Base-by-base conservation (phyloP, 2,113 vertebrate genomes). In the Nyctereutes procyonoides region DNA sequence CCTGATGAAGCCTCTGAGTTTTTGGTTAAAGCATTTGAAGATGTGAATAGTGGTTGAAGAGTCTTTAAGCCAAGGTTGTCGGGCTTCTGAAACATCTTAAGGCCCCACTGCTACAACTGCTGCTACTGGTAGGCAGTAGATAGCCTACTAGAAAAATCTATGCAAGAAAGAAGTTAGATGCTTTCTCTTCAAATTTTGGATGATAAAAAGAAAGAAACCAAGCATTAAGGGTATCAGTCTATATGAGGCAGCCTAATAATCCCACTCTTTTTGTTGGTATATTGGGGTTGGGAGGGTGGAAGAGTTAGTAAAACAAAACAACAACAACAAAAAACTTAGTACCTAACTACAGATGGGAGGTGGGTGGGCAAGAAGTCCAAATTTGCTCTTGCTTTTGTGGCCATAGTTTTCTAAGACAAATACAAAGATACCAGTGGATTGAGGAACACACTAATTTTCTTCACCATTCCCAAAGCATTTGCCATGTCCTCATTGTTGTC, bases 11-110 rank as follows among this genome's bases (percentile, higher is more conserved):
- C 32, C 63, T 90, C 76, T 88, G 79, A 73, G 17, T 28, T 76
- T 95, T 89, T 51, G n/a, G 55, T 62, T 43, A 85, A 94, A 86
- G 26, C 24, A 56, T 85, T 32, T 91, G 69, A 90, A 92, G 65
- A 53, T 62, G 56, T 62, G 30, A 51, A 56, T 14, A 62, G 58
- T 35, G 56, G 14, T 73, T 26, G 48, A 74, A 12, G 10, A 20
- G 56, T 35, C 67, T 88, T 82, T 62, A 35, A 58, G 73, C 32
- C 43, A 71, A 56, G 1, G 58, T 48, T 80, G 28, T 79, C 5
- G 26, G 58, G 26, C 24, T 92, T 93, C 79, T 55, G 58, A 30
- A 71, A 43, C 51, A 35, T 48, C 7, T 60, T 91, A 85, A 93
- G 19, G 19, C 8, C 3, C 76, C 43, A 8, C 24, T 8, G n/a